These are phyloP conservation scores for Tenthredo amoena DNA, from an alignment of 2,888 invertebrate species.

Conservation along the genomic window DNA sequence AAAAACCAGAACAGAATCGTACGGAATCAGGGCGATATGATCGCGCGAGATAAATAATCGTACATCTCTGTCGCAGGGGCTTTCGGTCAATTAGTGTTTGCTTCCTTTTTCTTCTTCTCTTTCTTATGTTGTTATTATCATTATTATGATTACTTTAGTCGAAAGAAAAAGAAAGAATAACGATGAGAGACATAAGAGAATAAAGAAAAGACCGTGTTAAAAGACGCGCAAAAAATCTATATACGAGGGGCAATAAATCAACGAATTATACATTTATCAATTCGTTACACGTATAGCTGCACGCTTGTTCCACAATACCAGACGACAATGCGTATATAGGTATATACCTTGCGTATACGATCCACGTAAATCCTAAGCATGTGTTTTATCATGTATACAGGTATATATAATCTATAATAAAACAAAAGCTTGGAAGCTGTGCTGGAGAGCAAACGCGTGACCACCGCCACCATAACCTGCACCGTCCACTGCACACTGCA, in stretches of 20 bases:
- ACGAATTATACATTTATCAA: constrained; percentile 41
- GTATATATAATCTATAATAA: neutral
- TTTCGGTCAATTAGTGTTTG: neutral
- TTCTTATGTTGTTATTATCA: neutral
- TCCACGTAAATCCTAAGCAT: neutral
- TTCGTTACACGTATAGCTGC: constrained; percentile 22
- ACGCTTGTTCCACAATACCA: neutral
- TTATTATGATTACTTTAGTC: neutral
- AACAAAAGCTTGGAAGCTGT: neutral
- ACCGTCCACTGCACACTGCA: neutral
- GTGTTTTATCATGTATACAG: neutral
- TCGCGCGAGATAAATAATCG: constrained; percentile 4
- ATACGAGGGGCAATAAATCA: neutral
- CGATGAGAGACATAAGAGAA: neutral
- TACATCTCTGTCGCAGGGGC: neutral
- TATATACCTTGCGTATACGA: neutral
- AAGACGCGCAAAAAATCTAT: neutral
- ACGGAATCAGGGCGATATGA: neutral
- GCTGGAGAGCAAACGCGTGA: constrained; percentile 1
- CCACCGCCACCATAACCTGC: neutral
- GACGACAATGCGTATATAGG: neutral
- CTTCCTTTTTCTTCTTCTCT: neutral
- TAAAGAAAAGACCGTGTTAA: neutral
- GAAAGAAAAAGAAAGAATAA: neutral
- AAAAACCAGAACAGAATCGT: neutral